These are phyloP conservation scores for Sus scrofa DNA, from an alignment of 2,113 vertebrate genomes.

Conservation along the genomic window DNA sequence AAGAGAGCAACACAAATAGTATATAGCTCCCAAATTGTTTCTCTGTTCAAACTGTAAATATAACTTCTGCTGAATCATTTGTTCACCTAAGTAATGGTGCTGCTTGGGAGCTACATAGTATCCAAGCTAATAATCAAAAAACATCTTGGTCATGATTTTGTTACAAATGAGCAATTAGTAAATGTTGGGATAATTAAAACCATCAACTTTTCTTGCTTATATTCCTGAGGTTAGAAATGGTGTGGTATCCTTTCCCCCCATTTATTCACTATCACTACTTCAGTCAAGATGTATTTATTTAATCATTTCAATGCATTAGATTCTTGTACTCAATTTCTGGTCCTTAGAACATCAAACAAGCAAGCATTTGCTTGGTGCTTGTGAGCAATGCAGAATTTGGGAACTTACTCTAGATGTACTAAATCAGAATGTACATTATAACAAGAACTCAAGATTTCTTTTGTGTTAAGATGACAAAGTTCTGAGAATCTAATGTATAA, in stretches of 20 bases:
- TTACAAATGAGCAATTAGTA: neutral
- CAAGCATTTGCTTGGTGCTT: neutral
- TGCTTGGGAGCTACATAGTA: neutral
- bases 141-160: neutral
- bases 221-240: neutral
- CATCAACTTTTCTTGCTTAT: neutral
- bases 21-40: neutral
- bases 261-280: neutral
- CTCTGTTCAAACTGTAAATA: neutral
- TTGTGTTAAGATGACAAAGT: neutral
- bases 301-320: neutral
- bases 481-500: neutral
- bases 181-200: neutral
- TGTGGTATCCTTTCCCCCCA: neutral
- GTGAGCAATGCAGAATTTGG: neutral
- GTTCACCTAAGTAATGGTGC: neutral
- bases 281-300: neutral
- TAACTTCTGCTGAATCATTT: neutral
- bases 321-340: neutral
- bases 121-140: slow-evolving; percentile 13
- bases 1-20: neutral
- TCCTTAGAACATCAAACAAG: neutral
- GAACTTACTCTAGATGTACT: neutral
- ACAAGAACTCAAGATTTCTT: neutral
- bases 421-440: neutral